phyloP scores from a whole-genome alignment of 2,888 invertebrate genomes.

The Resseliella maxima region DNA sequence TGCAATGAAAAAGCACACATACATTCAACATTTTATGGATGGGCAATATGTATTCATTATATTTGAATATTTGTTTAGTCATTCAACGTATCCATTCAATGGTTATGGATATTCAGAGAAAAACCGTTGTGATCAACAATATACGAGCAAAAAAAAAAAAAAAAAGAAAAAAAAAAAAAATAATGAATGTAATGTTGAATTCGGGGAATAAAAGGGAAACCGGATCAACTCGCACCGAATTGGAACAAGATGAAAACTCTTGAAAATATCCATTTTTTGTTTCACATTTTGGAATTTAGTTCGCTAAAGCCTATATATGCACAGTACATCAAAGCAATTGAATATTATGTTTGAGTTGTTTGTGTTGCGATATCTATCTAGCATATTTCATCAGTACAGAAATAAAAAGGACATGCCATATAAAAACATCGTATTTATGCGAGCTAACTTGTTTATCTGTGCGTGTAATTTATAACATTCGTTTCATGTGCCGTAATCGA shows the following conservation, averaged over 20 bases:
- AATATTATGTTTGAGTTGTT: too few species aligned
- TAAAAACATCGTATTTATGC: background rate
- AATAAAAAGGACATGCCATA: background rate
- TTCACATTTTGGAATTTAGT: too few species aligned
- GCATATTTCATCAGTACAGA: background rate
- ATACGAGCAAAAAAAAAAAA: too few species aligned
- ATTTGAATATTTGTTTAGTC: constrained; percentile 22
- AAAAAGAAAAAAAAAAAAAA: too few species aligned
- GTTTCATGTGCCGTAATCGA: background rate
- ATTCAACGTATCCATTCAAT: background rate
- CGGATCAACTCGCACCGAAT: background rate
- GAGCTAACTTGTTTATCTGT: background rate
- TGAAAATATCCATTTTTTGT: too few species aligned
- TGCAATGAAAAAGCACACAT: background rate
- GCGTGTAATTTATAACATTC: constrained; percentile 2
- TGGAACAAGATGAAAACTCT: background rate
- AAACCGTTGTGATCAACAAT: too few species aligned
- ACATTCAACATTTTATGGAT: background rate
- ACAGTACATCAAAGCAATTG: background rate
- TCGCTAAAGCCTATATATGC: too few species aligned
- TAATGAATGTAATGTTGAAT: background rate
- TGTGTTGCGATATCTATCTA: background rate
- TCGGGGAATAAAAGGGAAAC: background rate
- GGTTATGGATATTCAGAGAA: too few species aligned
- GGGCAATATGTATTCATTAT: constrained; percentile 53